Base-by-base conservation (phyloP, 2,888 invertebrate species). In the Tillus elongatus region DNA sequence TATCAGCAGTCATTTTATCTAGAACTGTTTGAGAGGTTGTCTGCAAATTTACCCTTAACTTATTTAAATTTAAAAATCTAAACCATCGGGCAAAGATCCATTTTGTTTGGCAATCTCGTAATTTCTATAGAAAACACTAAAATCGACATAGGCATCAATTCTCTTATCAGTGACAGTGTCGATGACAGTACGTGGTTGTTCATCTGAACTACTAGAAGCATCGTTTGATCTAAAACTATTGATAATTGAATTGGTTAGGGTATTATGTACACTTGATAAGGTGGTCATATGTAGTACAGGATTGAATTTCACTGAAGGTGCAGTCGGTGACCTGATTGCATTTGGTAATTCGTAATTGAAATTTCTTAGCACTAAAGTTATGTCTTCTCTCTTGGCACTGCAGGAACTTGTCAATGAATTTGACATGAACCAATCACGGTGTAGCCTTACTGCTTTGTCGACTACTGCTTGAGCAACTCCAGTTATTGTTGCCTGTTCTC, bases 391-490 rank as follows among this genome's bases (percentile, higher is more conserved):
- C 28, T 80, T 78, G 27, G 57, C 69, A 4, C 52, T 41, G 68
- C 71, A 35, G 61, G 69, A 41, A 64, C 69, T 37, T 66, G 69
- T 48, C 60, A 69, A 36, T 1, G 64, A 58, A 39, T 65, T 68
- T 30, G 70, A 74, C 64, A 82, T 76, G 56, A 78, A 86, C 41
- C 79, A 75, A 30, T 86, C 82, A 29, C 86, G 82, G 58, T 90
- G 90, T 40, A 83, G 75, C n/a, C 85, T 72, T 9, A 86, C 84
- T 2, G 87, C 79, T 62, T 84, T 84, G 56, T 89, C 82, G 0
- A 91, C 77, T 0, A 88, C 88, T 0, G 85, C 81, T 64, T 91
- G 89, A 9, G 90, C 86, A 30, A 91, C 88, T 19, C 81, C 79
- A 12, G 77, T 79, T 45, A 91, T 69, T 9, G 88, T 82, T 0